phyloP scores from a whole-genome alignment of 2,797 vertebrate genomes.

The Halcyon chelicuti region DNA sequence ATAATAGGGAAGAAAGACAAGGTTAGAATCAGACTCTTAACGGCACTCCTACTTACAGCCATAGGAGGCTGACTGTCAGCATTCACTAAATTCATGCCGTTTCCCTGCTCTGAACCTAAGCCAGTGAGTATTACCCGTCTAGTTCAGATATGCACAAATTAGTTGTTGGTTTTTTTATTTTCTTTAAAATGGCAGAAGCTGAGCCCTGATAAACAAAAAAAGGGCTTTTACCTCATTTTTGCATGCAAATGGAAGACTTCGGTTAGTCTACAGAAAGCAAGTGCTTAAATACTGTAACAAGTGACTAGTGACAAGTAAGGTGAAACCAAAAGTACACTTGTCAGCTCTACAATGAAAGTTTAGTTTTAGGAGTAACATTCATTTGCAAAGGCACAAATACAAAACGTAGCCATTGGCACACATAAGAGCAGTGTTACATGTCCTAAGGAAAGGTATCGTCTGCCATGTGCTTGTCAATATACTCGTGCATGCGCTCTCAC shows the following conservation, averaged over 20 bases:
- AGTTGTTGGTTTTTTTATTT: no score
- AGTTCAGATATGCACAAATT: not conserved
- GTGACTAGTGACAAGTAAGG: not conserved
- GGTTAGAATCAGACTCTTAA: not conserved
- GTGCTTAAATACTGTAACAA: not conserved
- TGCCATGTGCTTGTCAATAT: slow-evolving; percentile 23
- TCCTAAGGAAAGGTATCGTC: not conserved
- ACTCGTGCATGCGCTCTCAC: slow-evolving; percentile 59
- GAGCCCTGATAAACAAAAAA: not conserved
- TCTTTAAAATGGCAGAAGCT: not conserved
- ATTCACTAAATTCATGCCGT: not conserved
- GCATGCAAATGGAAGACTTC: slow-evolving; percentile 14
- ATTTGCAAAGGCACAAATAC: not conserved
- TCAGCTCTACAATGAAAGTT: not conserved
- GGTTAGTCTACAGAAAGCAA: slow-evolving; percentile 3
- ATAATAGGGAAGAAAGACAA: not conserved
- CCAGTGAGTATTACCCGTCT: not conserved
- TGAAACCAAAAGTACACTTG: not conserved
- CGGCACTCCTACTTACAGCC: not conserved
- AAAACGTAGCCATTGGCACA: not conserved
- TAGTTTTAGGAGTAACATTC: not conserved
- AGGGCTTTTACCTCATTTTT: not conserved
- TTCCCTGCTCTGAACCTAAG: not conserved
- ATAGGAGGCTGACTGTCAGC: not conserved
- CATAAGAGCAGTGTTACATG: not conserved